Evolutionary conservation across 2,797 vertebrate species (phyloP).

Genomic region (Vipera latastei): DNA sequence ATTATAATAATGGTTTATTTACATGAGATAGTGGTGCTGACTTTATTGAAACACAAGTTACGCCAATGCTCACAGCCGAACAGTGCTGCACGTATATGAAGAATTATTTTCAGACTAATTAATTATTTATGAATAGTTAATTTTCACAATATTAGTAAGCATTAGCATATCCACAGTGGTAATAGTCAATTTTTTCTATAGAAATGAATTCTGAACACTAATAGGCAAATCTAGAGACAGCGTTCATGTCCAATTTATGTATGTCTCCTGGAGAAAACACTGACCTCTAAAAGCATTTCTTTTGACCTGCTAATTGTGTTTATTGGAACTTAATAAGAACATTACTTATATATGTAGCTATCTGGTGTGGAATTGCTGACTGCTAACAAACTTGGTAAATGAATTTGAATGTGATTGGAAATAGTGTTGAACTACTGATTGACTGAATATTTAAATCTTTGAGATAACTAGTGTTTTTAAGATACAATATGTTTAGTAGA

Average conservation of each 20-base stretch:
- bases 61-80: not conserved
- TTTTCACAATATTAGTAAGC: constrained; percentile 2
- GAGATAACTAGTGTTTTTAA: not conserved
- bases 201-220: not conserved
- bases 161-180: not conserved
- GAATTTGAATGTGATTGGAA: not conserved
- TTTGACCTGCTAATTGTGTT: not conserved
- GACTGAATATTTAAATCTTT: not conserved
- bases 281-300: not conserved
- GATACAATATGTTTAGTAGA: not conserved
- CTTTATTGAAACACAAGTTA: not conserved
- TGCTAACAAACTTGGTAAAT: not conserved
- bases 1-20: constrained; percentile 43
- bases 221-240: not conserved
- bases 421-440: not conserved
- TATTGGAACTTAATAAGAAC: not conserved
- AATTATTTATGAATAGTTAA: constrained; percentile 27
- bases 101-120: constrained; percentile 46
- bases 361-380: not conserved
- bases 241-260: not conserved
- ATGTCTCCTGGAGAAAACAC: not conserved
- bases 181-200: not conserved
- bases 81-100: not conserved
- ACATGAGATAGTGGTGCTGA: not conserved
- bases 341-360: not conserved